A percentile compares a stretch with the other conserved stretches of the same genome.
Evolutionary conservation across 1,140 invertebrate species (phyloP).

Genomic region (Agrypnia vestita): DNA sequence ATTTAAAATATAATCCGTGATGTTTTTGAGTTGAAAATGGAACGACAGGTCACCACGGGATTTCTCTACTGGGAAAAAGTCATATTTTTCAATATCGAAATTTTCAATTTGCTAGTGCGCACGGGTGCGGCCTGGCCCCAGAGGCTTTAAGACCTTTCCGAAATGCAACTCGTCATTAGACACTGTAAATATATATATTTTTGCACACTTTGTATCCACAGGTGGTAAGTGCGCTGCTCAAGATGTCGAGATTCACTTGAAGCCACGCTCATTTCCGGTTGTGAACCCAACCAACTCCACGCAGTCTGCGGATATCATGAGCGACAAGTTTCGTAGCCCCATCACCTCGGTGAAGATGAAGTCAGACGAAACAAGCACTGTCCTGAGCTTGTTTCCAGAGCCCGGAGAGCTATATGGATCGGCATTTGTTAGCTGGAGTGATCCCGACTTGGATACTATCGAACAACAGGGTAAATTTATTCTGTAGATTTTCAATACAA

Average conservation of each 20-base stretch:
- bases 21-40: no score
- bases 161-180: no score
- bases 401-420: constrained; percentile 84
- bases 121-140: no score
- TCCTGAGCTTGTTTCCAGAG: constrained; percentile 66
- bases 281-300: constrained; percentile 7
- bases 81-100: no score
- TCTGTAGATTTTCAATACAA: background rate
- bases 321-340: background rate
- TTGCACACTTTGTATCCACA: background rate
- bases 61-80: no score
- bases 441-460: constrained; percentile 79
- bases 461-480: constrained; percentile 78
- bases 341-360: background rate
- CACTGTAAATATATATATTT: no score
- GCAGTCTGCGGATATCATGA: background rate
- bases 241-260: background rate
- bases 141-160: no score
- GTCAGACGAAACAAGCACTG: background rate
- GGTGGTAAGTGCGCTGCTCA: background rate
- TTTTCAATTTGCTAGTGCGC: no score
- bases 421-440: constrained; percentile 80
- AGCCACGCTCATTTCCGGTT: background rate
- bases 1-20: no score
- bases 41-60: no score